A percentile compares a stretch with the other conserved stretches of the same genome.
Evolutionary conservation across 2,888 invertebrate species (phyloP).

Genomic region (Baronia brevicornis): DNA sequence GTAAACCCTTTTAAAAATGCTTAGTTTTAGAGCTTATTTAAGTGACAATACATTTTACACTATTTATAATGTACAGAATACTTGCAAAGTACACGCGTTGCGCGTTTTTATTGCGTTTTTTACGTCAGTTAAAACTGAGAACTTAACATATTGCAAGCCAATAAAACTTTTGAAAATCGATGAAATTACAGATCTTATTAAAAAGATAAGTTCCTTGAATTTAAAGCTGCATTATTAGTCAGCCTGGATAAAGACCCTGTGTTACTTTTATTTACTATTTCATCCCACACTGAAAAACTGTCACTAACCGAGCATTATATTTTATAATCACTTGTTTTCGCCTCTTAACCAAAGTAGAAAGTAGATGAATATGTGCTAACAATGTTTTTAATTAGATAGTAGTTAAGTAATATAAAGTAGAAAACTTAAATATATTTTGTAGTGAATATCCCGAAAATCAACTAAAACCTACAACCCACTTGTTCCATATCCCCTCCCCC

Average conservation of each 20-base stretch:
- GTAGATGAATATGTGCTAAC: conserved; percentile 18
- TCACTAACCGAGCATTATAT: conserved; percentile 40
- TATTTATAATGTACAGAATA: neutral
- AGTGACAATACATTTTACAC: conserved; percentile 3
- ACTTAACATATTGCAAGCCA: too few relatives aligned
- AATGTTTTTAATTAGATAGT: conserved; percentile 9
- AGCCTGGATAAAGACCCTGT: conserved; percentile 69
- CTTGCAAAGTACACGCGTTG: conserved; percentile 1
- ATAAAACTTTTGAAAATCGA: too few relatives aligned
- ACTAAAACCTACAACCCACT: conserved; percentile 6
- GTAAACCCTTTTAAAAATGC: conserved; percentile 4
- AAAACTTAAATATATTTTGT: conserved; percentile 4
- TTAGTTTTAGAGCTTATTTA: conserved; percentile 10
- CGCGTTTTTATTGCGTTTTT: neutral
- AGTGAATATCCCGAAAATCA: too few relatives aligned
- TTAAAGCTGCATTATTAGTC: conserved; percentile 29
- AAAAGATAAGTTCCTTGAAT: conserved; percentile 13
- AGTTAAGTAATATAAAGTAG: conserved; percentile 11
- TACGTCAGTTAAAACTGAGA: neutral
- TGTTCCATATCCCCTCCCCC: conserved; percentile 5
- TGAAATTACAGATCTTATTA: conserved; percentile 4
- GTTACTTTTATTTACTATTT: conserved; percentile 47
- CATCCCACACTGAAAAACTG: conserved; percentile 53
- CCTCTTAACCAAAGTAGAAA: conserved; percentile 15
- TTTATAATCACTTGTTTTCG: conserved; percentile 9